Percentiles rank a stretch among this genome's conserved stretches.
Conservation (phyloP, 2,888 invertebrate species). For the Podabrus alpinus region DNA sequence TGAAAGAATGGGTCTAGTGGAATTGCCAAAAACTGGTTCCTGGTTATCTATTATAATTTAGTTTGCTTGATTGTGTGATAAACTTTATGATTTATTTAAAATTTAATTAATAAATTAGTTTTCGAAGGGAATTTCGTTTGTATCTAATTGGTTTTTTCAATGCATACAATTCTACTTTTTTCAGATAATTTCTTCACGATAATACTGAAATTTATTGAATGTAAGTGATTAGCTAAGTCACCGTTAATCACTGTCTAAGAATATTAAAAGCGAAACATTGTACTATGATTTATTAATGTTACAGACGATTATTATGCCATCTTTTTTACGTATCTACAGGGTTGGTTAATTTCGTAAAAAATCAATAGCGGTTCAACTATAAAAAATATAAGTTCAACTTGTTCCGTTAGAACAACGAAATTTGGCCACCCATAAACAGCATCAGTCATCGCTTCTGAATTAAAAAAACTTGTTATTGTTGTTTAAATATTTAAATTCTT, state of each 20-base stretch:
- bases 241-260: conserved; percentile 3
- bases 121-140: neutral
- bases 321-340: neutral
- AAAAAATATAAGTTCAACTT: neutral
- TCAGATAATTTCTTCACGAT: neutral
- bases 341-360: neutral
- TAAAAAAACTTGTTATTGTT: neutral
- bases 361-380: neutral
- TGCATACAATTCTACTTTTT: neutral
- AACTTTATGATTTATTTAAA: neutral
- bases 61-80: neutral
- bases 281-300: conserved; percentile 1
- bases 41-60: neutral
- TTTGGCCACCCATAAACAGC: neutral
- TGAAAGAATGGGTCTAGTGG: neutral
- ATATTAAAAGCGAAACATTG: conserved; percentile 1
- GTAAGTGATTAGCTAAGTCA: conserved; percentile 1
- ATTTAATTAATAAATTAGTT: neutral
- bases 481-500: too few relatives aligned
- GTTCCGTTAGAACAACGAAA: neutral
- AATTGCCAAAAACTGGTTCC: neutral
- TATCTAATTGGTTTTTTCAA: too few relatives aligned
- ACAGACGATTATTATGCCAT: neutral
- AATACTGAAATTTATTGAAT: neutral
- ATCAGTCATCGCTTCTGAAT: neutral